phyloP scores from a whole-genome alignment of 1,140 invertebrate genomes.

The Drosophila mojavensis region DNA sequence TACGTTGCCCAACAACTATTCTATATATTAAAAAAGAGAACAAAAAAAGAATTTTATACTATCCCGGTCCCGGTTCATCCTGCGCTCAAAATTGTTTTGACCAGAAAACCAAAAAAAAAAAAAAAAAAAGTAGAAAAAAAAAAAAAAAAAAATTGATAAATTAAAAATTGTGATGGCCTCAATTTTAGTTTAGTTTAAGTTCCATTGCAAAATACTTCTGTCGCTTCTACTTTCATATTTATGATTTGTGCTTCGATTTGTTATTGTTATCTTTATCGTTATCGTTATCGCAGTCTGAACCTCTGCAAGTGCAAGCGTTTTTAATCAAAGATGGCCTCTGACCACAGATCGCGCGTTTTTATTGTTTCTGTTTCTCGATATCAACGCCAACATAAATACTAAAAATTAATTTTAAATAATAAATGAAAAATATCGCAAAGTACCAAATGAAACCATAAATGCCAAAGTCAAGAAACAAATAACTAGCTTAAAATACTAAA shows the following conservation, averaged over 20 bases:
- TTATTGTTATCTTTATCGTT: slow-evolving; percentile 34
- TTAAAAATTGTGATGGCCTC: slow-evolving; percentile 84
- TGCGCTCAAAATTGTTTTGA: slow-evolving; percentile 48
- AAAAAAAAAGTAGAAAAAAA: slow-evolving; percentile 15
- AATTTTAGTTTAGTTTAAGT: slow-evolving; percentile 77
- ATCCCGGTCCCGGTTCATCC: slow-evolving; percentile 38
- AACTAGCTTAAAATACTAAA: slow-evolving; percentile 19
- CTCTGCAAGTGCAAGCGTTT: slow-evolving; percentile 80
- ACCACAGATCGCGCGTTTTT: slow-evolving; percentile 39
- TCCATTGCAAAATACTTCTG: slow-evolving; percentile 60
- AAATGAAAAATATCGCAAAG: slow-evolving; percentile 18
- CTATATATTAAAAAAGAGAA: slow-evolving; percentile 15
- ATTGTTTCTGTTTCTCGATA: slow-evolving; percentile 53
- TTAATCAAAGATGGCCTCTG: slow-evolving; percentile 81
- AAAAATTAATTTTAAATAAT: slow-evolving; percentile 9
- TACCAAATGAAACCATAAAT: slow-evolving; percentile 22
- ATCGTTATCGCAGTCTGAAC: slow-evolving; percentile 42
- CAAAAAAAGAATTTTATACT: slow-evolving; percentile 27
- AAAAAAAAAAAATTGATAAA: slow-evolving; percentile 62
- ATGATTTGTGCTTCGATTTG: slow-evolving; percentile 20
- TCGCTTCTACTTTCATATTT: slow-evolving; percentile 55
- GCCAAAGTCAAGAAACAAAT: slow-evolving; percentile 35
- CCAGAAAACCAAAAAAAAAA: slow-evolving; percentile 18
- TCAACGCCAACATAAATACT: slow-evolving; percentile 26
- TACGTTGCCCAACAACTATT: slow-evolving; percentile 48